These are phyloP conservation scores for Spisula subtruncata DNA, from an alignment of 2,888 invertebrate species.

Conservation along the genomic window DNA sequence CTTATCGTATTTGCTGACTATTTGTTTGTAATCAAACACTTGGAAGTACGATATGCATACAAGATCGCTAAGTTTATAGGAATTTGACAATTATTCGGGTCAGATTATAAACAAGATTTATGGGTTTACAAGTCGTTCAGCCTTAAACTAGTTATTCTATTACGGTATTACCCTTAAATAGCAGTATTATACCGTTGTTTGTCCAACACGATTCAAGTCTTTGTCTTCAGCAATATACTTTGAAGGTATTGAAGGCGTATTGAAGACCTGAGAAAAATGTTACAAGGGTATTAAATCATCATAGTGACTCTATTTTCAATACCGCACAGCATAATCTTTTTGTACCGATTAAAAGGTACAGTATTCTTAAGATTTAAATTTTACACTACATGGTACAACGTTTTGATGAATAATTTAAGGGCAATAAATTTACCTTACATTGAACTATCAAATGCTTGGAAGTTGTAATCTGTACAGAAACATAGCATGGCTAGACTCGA, in stretches of 20 bases:
- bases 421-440: background rate
- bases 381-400: background rate
- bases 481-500: background rate
- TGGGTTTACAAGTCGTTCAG: constrained; percentile 30
- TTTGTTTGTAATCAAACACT: constrained; percentile 46
- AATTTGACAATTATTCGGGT: constrained; percentile 29
- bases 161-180: constrained; percentile 18
- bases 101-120: constrained; percentile 35
- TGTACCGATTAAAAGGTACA: background rate
- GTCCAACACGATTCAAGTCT: background rate
- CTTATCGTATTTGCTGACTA: constrained; percentile 44
- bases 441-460: background rate
- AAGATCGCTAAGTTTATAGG: constrained; percentile 39
- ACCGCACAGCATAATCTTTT: background rate
- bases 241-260: background rate
- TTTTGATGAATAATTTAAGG: background rate
- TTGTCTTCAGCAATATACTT: background rate
- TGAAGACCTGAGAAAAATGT: background rate
- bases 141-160: background rate
- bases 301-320: background rate
- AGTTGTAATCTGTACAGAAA: background rate
- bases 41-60: constrained; percentile 2
- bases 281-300: constrained; percentile 10
- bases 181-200: background rate
- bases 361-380: background rate